Evolutionary conservation across 64 coral and sea anemone genomes (phyloP), one percentile per base, ranked within the genome.

Genomic region (Stichodactyla mertensii): DNA sequence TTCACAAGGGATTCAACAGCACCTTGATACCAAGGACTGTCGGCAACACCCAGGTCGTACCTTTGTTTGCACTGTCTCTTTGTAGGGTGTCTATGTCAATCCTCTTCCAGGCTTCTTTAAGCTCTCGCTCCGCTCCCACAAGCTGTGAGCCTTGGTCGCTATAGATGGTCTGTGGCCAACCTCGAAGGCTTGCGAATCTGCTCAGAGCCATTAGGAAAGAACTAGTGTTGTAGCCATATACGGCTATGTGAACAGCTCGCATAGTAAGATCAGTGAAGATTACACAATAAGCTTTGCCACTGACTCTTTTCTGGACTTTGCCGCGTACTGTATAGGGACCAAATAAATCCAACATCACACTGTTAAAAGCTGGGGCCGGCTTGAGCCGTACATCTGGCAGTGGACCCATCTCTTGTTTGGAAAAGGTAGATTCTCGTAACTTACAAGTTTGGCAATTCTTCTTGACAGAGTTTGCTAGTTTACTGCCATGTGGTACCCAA

Each of bases 1-100:
- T 90, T 91, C 55, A 94, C 87, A 45, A 94, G 82, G 16, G 89
- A 87, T 61, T 91, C 86, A 52, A 91, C 89, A 66, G 93, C 93
- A 69, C 93, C 93, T 91, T 95, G n/a, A n/a, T n/a, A n/a, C n/a
- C n/a, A n/a, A n/a, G n/a, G n/a, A n/a, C n/a, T n/a, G n/a, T n/a
- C n/a, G n/a, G n/a, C n/a, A n/a, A n/a, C n/a, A n/a, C n/a, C n/a
- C n/a, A n/a, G n/a, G n/a, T n/a, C n/a, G n/a, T n/a, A n/a, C n/a
- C n/a, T n/a, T n/a, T n/a, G n/a, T n/a, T n/a, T n/a, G n/a, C n/a
- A n/a, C n/a, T n/a, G n/a, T n/a, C n/a, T n/a, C n/a, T n/a, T n/a
- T n/a, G n/a, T n/a, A n/a, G n/a, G n/a, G n/a, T n/a, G n/a, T n/a
- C n/a, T n/a, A n/a, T n/a, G n/a, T n/a, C n/a, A 6, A 94, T 71